Evolutionary conservation across 2,888 invertebrate genomes (phyloP), one percentile per base, ranked within the genome.

Genomic region (Exocentrus adspersus): DNA sequence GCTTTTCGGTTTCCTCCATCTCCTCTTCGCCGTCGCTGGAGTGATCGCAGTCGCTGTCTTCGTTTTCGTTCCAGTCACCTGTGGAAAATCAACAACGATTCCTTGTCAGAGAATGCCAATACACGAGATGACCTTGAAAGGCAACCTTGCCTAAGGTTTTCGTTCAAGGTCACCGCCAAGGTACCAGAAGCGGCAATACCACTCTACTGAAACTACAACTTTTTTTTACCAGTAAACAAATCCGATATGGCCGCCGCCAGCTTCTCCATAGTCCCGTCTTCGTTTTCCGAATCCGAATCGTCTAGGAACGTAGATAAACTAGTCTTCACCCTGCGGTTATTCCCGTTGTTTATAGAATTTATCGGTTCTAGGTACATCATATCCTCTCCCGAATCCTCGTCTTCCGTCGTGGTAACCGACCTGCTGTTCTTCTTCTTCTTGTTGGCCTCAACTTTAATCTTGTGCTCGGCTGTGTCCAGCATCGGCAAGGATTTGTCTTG

Each of bases 281-380:
- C 92, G 73, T 90, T 90, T 70, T 92, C 92, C 0, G 91, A 90
- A 77, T 92, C 92, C 0, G 90, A 90, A 65, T 91, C 90, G 61
- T 90, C 84, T 76, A 80, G 51, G 80, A 84, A 72, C 48, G 88
- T 86, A 0, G 87, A 84, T 78, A 87, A 81, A 68, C 85, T 86
- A 5, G 85, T 85, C 17, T 84, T 75, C 76, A 86, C 75, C 79
- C 86, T 58, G 37, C 77, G 69, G 57, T 77, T 81, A 41, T 71
- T 75, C 7, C 79, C 70, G 42, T 74, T 78, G 48, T 77, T 77
- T 17, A 78, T 74, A 4, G 75, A 65, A 68, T 81, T 80, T 1
- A 78, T 76, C 0, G 82, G 82, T 68, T 82, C 79, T 52, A 83
- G 69, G 64, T 82, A 83, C 71, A 82, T 79, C 83, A 83, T 83